Evolutionary conservation across 2,797 vertebrate genomes (phyloP).

Genomic region (Anguilla marmorata): DNA sequence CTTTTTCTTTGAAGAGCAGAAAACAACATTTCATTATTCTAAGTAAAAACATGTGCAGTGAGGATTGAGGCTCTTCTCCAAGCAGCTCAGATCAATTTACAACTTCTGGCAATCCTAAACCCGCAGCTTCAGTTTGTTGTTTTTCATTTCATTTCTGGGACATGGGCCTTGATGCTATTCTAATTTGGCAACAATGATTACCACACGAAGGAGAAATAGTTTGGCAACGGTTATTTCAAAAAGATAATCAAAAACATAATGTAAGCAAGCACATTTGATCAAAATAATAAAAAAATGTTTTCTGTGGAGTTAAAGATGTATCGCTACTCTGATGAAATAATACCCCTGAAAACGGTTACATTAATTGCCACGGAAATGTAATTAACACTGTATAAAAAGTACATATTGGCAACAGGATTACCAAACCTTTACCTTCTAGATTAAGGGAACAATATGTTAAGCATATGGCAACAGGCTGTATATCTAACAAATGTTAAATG

Average conservation of each 20-base stretch:
- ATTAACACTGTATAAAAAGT: too few species aligned
- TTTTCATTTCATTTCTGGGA: neutral
- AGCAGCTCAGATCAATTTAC: neutral
- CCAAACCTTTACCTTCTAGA: too few species aligned
- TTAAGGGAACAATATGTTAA: too few species aligned
- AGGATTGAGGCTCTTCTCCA: neutral
- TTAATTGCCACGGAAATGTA: neutral
- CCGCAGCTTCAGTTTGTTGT: neutral
- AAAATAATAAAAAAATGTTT: neutral
- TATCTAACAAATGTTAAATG: too few species aligned
- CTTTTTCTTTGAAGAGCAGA: neutral
- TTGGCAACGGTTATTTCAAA: neutral
- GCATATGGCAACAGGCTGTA: too few species aligned
- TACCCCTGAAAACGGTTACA: neutral
- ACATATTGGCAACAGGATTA: too few species aligned
- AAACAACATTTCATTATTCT: slow-evolving; percentile 1
- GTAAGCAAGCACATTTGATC: neutral
- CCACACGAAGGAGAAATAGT: neutral
- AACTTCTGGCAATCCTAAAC: neutral
- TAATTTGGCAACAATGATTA: slow-evolving; percentile 9
- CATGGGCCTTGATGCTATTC: neutral
- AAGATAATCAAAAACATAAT: slow-evolving; percentile 7
- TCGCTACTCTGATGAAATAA: neutral
- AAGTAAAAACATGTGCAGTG: slow-evolving; percentile 5
- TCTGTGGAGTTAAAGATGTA: neutral